Percentiles rank a stretch among this genome's conserved stretches.
Evolutionary conservation across 2,888 invertebrate genomes (phyloP).

Genomic region (Lasioglossum vierecki): DNA sequence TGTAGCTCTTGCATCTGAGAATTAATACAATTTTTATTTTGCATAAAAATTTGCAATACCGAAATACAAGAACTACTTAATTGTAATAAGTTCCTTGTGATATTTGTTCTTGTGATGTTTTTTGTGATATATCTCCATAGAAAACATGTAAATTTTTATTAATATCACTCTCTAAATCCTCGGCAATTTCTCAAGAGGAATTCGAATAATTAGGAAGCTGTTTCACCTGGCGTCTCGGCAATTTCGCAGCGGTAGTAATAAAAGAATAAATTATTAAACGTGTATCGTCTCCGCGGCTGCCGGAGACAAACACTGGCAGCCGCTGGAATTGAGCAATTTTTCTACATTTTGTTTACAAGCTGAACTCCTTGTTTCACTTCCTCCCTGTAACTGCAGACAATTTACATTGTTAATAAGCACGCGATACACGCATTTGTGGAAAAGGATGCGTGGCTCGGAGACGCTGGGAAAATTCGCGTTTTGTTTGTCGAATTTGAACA

Average conservation of each 20-base stretch:
- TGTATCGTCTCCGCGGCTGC: constrained; percentile 7
- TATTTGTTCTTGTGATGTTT: neutral
- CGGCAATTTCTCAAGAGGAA: neutral
- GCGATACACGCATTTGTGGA: neutral
- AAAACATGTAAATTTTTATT: neutral
- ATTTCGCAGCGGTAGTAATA: neutral
- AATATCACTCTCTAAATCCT: neutral
- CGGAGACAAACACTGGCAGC: constrained; percentile 55
- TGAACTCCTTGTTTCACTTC: constrained; percentile 44
- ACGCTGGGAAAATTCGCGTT: neutral
- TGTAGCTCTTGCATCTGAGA: no score
- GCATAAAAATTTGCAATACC: neutral
- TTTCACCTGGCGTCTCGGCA: neutral
- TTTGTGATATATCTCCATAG: neutral
- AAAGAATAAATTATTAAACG: constrained; percentile 66
- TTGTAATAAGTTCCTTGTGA: neutral
- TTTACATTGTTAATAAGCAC: constrained; percentile 68
- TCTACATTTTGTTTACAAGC: constrained; percentile 71
- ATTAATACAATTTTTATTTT: neutral
- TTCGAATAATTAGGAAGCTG: neutral
- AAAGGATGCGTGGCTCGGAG: neutral
- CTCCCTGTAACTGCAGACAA: constrained; percentile 25
- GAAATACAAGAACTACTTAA: neutral
- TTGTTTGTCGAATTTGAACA: neutral
- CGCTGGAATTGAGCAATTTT: constrained; percentile 72